Percentiles rank a stretch among this genome's conserved stretches.
Conservation (phyloP, 2,888 invertebrate genomes). For the Andrena fulva region DNA sequence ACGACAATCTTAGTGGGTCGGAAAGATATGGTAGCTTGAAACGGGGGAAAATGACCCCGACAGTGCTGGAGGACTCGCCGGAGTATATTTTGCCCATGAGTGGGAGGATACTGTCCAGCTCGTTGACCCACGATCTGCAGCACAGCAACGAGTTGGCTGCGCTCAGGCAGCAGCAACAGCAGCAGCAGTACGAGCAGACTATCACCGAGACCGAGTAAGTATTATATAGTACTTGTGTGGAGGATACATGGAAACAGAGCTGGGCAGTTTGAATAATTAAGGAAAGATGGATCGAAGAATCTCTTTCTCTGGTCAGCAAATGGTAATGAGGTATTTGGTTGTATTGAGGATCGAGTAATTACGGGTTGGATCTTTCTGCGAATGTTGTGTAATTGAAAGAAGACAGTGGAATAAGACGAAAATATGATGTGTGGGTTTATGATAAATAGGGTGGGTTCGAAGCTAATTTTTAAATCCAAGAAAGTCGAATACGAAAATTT, state of each 20-base stretch:
- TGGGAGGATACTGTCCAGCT: conserved; percentile 81
- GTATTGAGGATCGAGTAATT: too few species aligned
- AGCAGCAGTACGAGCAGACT: conserved; percentile 81
- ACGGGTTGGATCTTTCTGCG: too few species aligned
- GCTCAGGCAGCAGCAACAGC: conserved; percentile 79
- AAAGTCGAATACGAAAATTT: too few species aligned
- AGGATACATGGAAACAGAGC: not conserved
- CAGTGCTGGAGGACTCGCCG: conserved; percentile 79
- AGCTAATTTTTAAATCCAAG: too few species aligned
- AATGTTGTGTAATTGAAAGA: too few species aligned
- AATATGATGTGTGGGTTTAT: too few species aligned
- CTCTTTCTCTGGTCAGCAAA: too few species aligned
- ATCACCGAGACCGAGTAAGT: conserved; percentile 83
- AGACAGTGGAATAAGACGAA: too few species aligned
- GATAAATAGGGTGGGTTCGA: too few species aligned
- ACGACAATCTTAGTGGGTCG: conserved; percentile 79
- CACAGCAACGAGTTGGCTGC: conserved; percentile 83
- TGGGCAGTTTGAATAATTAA: too few species aligned
- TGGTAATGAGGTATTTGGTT: too few species aligned
- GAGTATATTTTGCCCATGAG: conserved; percentile 83
- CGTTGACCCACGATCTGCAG: conserved; percentile 82
- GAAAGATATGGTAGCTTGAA: conserved; percentile 83
- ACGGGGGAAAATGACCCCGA: conserved; percentile 80
- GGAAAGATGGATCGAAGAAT: too few species aligned
- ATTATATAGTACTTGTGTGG: not conserved